Conservation (phyloP, 2,113 vertebrate genomes). For the Cephalopterus ornatus region DNA sequence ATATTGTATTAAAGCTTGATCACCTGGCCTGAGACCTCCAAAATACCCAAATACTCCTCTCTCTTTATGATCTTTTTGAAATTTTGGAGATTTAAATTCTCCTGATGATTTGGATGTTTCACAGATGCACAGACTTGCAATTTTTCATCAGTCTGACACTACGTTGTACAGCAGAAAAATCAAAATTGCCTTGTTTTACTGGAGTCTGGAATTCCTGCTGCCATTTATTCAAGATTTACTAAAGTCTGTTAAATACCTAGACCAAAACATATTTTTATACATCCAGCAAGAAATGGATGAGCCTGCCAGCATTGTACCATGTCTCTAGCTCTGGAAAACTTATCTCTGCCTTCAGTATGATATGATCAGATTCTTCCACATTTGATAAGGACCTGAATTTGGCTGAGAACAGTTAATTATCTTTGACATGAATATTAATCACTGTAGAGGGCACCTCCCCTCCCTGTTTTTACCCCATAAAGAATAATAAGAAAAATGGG, state of each 20-base stretch:
- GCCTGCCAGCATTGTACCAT: background rate
- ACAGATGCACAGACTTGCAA: background rate
- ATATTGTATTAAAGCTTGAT: background rate
- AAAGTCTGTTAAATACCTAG: background rate
- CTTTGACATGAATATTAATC: slow-evolving; percentile 49
- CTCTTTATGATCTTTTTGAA: background rate
- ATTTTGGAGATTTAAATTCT: background rate
- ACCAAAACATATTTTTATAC: background rate
- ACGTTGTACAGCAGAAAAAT: background rate
- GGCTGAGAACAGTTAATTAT: background rate
- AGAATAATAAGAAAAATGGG: background rate
- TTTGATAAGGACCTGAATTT: slow-evolving; percentile 27
- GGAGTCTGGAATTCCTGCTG: background rate
- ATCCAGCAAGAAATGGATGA: background rate
- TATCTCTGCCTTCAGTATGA: background rate
- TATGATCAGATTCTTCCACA: background rate
- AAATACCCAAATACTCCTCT: background rate
- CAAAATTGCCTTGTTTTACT: background rate
- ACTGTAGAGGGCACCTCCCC: background rate
- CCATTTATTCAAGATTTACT: background rate
- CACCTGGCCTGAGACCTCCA: background rate
- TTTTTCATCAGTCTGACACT: background rate
- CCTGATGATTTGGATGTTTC: background rate
- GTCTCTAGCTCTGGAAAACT: background rate
- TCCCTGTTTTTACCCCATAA: background rate